A percentile compares a stretch with the other conserved stretches of the same genome.
Evolutionary conservation across 2,113 vertebrate genomes (phyloP).

Genomic region (Dipodomys ordii): DNA sequence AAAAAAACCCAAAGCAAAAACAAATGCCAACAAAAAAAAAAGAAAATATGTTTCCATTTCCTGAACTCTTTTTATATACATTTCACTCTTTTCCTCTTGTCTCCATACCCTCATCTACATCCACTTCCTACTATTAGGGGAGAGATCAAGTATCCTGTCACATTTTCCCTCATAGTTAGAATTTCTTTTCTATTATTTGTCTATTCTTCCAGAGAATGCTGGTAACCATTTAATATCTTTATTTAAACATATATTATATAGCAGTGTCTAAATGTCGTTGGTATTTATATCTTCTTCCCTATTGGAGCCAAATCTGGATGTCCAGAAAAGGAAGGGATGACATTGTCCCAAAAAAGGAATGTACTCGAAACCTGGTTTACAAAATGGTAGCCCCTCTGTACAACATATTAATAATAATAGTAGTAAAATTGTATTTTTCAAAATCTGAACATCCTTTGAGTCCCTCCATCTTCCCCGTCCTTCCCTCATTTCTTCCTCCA

Average conservation of each 20-base stretch:
- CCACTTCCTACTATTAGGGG: not conserved
- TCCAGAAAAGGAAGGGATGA: too few species aligned
- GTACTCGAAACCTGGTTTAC: too few species aligned
- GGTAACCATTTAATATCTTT: not conserved
- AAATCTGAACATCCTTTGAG: not conserved
- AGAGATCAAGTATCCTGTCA: not conserved
- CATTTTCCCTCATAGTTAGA: not conserved
- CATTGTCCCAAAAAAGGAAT: too few species aligned
- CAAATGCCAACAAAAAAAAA: too few species aligned
- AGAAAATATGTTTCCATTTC: too few species aligned
- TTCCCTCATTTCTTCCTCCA: not conserved
- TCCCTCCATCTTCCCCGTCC: fast-evolving
- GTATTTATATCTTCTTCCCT: not conserved
- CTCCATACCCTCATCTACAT: not conserved
- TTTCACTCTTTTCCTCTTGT: not conserved
- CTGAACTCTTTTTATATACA: not conserved
- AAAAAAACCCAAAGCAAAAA: too few species aligned
- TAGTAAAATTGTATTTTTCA: too few species aligned
- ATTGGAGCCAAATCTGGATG: not conserved
- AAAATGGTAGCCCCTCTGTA: too few species aligned
- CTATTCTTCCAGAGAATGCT: not conserved
- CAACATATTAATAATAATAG: too few species aligned
- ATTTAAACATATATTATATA: not conserved
- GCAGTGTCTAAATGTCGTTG: not conserved
- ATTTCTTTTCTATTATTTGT: not conserved